These are phyloP conservation scores for Flexamia atlantica DNA, from an alignment of 2,888 invertebrate species.

Conservation along the genomic window DNA sequence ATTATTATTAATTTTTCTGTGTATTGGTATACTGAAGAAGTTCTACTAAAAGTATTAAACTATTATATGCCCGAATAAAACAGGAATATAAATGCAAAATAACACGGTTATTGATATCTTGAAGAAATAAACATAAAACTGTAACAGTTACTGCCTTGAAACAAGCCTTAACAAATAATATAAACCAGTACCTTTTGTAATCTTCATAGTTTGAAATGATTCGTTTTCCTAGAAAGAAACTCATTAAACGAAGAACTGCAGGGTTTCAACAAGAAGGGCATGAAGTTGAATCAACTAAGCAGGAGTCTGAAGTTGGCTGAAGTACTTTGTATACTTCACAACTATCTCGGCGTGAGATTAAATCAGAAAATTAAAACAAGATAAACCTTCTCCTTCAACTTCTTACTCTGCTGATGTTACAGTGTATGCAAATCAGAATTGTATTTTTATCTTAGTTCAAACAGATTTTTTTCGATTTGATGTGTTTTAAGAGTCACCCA, in stretches of 20 bases:
- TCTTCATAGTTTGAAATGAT: not conserved
- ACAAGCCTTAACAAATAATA: too few species aligned
- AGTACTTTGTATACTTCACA: slow-evolving; percentile 37
- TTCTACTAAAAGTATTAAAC: too few species aligned
- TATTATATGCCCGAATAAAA: too few species aligned
- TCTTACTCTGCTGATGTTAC: slow-evolving; percentile 26
- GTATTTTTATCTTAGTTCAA: not conserved
- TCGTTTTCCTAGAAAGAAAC: not conserved
- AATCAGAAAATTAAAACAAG: slow-evolving; percentile 38
- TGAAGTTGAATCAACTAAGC: slow-evolving; percentile 41
- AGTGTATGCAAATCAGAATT: not conserved
- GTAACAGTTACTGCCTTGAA: too few species aligned
- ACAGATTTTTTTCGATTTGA: not conserved
- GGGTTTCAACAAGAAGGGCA: slow-evolving; percentile 18
- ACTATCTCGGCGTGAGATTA: slow-evolving; percentile 32
- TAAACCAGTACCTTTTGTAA: too few species aligned
- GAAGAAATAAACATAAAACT: too few species aligned
- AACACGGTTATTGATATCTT: too few species aligned
- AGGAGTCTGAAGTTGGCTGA: slow-evolving; percentile 19
- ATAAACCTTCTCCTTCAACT: slow-evolving; percentile 14
- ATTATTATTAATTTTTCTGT: too few species aligned
- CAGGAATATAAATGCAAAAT: too few species aligned
- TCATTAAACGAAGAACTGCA: slow-evolving; percentile 20
- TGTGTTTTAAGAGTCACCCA: not conserved
- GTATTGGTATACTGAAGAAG: too few species aligned